Evolutionary conservation across 2,797 vertebrate genomes (phyloP).

Genomic region (Centropyge bicolor): DNA sequence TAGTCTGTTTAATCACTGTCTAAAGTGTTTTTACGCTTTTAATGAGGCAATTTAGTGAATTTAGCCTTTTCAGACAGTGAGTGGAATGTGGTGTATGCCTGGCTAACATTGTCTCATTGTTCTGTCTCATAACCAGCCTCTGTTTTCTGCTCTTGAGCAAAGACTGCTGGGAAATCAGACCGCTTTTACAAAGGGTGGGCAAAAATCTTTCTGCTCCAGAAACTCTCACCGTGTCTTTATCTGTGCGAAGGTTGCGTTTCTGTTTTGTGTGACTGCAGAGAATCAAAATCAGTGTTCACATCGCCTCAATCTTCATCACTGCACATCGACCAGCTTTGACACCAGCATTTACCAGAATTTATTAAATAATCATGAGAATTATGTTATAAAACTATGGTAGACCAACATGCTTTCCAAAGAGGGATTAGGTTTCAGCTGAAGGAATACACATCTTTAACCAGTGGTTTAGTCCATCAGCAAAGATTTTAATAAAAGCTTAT

Average conservation of each 20-base stretch:
- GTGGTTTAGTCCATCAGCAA: conserved; percentile 44
- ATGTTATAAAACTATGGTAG: conserved; percentile 29
- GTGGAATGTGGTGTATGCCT: conserved; percentile 78
- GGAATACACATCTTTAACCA: conserved; percentile 41
- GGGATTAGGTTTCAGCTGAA: conserved; percentile 45
- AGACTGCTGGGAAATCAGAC: conserved; percentile 76
- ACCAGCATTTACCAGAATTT: conserved; percentile 33
- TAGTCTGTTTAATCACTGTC: conserved; percentile 76
- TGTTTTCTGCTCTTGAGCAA: conserved; percentile 78
- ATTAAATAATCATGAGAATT: conserved; percentile 42
- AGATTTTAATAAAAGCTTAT: conserved; percentile 59
- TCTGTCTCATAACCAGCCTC: conserved; percentile 79
- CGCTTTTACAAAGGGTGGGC: conserved; percentile 65
- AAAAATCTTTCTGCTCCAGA: conserved; percentile 75
- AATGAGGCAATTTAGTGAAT: conserved; percentile 85
- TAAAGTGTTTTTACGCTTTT: conserved; percentile 82
- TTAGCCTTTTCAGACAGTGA: conserved; percentile 77
- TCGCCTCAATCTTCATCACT: not conserved
- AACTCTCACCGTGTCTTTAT: conserved; percentile 62
- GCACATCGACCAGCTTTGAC: conserved; percentile 7
- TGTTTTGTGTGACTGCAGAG: not conserved
- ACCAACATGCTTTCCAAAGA: conserved; percentile 56
- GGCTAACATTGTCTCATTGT: conserved; percentile 84
- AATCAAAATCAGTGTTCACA: conserved; percentile 24
- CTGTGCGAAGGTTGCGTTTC: conserved; percentile 31